phyloP scores from a whole-genome alignment of 2,888 invertebrate species.

The Magallana nippona region DNA sequence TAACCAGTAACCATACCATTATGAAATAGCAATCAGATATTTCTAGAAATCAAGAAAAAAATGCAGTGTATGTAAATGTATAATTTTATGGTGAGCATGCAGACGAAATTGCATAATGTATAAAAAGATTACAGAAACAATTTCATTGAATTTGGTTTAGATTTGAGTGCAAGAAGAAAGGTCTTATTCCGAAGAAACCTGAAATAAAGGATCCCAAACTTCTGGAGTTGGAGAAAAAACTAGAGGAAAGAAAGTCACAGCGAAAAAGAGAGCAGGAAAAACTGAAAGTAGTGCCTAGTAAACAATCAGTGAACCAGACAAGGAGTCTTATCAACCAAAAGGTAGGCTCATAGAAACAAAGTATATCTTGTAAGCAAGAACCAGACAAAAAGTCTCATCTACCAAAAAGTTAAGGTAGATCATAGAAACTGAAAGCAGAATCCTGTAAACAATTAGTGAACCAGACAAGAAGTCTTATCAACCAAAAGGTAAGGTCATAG shows the following conservation, averaged over 20 bases:
- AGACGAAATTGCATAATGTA: neutral
- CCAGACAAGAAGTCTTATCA: slow-evolving; percentile 48
- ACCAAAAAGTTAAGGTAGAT: too few species aligned
- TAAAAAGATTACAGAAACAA: neutral
- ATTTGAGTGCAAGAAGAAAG: slow-evolving; percentile 66
- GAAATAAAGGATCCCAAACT: slow-evolving; percentile 69
- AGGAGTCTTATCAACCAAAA: slow-evolving; percentile 69
- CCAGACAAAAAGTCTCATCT: slow-evolving; percentile 49
- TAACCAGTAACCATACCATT: too few species aligned
- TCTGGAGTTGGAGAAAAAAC: slow-evolving; percentile 69
- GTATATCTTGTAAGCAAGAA: neutral
- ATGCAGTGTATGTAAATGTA: too few species aligned
- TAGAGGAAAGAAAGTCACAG: slow-evolving; percentile 72
- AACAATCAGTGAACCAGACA: slow-evolving; percentile 64
- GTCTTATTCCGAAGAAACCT: slow-evolving; percentile 52
- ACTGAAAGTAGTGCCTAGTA: slow-evolving; percentile 57
- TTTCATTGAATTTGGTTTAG: slow-evolving; percentile 52
- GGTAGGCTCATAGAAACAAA: slow-evolving; percentile 55
- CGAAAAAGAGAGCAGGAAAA: slow-evolving; percentile 67
- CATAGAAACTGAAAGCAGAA: neutral
- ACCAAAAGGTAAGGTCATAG: neutral
- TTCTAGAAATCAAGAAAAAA: neutral
- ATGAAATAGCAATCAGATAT: too few species aligned
- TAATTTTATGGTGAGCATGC: too few species aligned
- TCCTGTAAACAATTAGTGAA: neutral